phyloP scores from a whole-genome alignment of 2,113 vertebrate species.

The Scatophagus argus region DNA sequence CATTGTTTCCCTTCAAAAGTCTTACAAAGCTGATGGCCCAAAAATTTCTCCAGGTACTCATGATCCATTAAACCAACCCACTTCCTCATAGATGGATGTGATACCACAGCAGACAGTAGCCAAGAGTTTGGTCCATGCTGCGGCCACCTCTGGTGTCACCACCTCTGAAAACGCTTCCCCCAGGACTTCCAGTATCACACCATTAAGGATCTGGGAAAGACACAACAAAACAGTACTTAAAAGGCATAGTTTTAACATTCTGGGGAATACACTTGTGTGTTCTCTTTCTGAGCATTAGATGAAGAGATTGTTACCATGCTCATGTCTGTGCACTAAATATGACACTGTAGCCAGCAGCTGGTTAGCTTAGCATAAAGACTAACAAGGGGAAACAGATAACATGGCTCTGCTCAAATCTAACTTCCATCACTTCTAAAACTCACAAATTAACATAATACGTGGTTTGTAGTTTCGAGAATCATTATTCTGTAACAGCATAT shows the following conservation, averaged over 20 bases:
- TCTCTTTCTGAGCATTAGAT: not conserved
- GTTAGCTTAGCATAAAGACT: not conserved
- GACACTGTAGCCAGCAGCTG: not conserved
- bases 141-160: constrained; percentile 87
- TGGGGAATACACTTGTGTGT: too few species aligned
- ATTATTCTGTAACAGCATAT: not conserved
- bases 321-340: not conserved
- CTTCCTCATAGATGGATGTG: constrained; percentile 89
- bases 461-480: not conserved
- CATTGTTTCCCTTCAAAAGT: constrained; percentile 9
- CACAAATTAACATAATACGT: not conserved
- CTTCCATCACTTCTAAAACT: not conserved
- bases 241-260: too few species aligned
- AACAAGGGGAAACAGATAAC: not conserved
- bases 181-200: constrained; percentile 93
- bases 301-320: not conserved
- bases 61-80: constrained; percentile 83
- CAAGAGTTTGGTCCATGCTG: constrained; percentile 92
- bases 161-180: constrained; percentile 87
- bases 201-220: constrained; percentile 88
- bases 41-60: constrained; percentile 17
- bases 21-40: constrained; percentile 2
- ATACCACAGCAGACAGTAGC: constrained; percentile 87
- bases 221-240: constrained; percentile 6
- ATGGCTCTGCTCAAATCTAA: not conserved